phyloP scores from a whole-genome alignment of 2,888 invertebrate genomes.

The Meteorus colon region DNA sequence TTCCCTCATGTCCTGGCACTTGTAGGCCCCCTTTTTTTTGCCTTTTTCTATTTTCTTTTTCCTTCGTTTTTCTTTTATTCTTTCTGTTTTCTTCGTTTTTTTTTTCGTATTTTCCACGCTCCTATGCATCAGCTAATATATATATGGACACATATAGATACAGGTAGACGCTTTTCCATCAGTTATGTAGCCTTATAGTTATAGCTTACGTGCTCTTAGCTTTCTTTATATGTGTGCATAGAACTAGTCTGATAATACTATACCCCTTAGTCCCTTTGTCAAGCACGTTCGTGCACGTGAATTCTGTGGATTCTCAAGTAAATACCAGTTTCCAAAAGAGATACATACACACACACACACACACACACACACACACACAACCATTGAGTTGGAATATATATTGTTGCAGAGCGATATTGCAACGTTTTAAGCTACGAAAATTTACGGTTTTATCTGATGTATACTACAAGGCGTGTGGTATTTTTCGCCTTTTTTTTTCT shows the following conservation, averaged over 20 bases:
- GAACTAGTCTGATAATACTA: conserved; percentile 43
- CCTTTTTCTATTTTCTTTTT: not conserved
- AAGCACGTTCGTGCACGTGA: conserved; percentile 42
- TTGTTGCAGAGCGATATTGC: conserved; percentile 33
- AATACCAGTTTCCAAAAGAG: conserved; percentile 34
- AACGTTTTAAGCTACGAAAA: conserved; percentile 28
- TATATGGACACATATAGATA: not conserved
- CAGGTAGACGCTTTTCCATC: conserved; percentile 20
- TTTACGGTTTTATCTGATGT: conserved; percentile 37
- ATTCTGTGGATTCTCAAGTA: conserved; percentile 43
- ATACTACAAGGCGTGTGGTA: not conserved
- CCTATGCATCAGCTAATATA: not conserved
- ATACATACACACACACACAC: not conserved
- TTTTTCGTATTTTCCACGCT: too few species aligned
- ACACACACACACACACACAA: not conserved
- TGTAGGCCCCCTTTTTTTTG: not conserved
- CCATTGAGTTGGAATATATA: not conserved
- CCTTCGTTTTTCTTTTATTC: not conserved
- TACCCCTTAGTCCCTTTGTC: conserved; percentile 52
- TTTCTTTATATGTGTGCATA: conserved; percentile 9
- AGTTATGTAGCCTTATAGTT: not conserved
- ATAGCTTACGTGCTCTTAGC: not conserved
- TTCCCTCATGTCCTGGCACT: conserved; percentile 1
- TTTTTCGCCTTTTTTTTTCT: conserved; percentile 7
- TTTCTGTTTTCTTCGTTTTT: too few species aligned